Evolutionary conservation across 2,113 vertebrate species (phyloP).

Genomic region (Microtus montanus): DNA sequence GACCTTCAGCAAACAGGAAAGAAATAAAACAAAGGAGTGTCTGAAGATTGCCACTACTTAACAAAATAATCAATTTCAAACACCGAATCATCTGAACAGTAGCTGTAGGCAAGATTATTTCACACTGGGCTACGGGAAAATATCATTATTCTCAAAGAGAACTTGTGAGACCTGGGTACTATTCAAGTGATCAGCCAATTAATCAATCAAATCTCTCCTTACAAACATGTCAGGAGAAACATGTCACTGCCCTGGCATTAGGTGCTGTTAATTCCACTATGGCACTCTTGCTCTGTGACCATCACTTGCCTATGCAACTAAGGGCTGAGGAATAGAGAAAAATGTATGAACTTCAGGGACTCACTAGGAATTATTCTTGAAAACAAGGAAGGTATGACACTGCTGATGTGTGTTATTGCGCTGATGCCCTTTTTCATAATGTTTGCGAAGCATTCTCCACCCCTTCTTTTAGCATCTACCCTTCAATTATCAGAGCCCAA

Average conservation of each 20-base stretch:
- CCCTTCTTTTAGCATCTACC: neutral
- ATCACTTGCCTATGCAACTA: neutral
- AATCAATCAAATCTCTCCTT: neutral
- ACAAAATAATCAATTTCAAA: neutral
- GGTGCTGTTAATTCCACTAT: neutral
- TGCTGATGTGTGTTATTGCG: neutral
- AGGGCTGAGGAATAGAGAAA: neutral
- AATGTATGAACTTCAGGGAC: neutral
- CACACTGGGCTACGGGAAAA: neutral
- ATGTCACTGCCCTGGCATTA: neutral
- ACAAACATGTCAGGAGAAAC: neutral
- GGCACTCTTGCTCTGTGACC: neutral
- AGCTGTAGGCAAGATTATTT: neutral
- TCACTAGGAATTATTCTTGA: neutral
- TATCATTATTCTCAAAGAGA: neutral
- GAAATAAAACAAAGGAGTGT: neutral
- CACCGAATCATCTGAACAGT: neutral
- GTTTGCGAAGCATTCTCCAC: neutral
- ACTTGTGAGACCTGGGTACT: neutral
- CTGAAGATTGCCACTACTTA: neutral
- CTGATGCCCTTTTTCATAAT: neutral
- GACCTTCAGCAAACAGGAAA: neutral
- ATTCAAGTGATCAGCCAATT: neutral
- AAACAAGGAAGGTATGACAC: neutral
- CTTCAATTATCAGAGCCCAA: neutral